These are phyloP conservation scores for Troides aeacus DNA, from an alignment of 2,888 invertebrate species.

Conservation along the genomic window DNA sequence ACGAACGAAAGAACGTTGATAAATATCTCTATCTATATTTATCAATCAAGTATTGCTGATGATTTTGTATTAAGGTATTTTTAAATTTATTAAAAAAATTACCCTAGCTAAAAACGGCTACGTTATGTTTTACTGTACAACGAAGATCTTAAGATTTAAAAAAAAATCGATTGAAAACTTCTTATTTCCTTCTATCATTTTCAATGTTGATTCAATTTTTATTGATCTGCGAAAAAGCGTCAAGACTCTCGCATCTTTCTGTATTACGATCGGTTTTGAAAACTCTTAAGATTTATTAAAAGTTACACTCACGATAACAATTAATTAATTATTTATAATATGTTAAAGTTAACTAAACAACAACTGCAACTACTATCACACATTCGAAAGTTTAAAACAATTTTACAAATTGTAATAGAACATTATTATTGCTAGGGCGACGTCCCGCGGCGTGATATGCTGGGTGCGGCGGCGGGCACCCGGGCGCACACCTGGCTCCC, in stretches of 20 bases:
- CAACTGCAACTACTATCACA: conserved; percentile 81
- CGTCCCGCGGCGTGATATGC: conserved; percentile 62
- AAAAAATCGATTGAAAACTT: conserved; percentile 45
- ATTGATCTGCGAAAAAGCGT: conserved; percentile 59
- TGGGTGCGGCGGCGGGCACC: conserved; percentile 37
- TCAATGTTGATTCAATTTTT: conserved; percentile 31
- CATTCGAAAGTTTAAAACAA: conserved; percentile 81
- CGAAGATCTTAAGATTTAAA: conserved; percentile 64
- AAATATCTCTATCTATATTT: conserved; percentile 48
- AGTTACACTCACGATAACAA: conserved; percentile 79
- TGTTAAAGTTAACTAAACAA: conserved; percentile 78
- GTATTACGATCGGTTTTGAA: conserved; percentile 60
- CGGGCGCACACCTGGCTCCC: background rate
- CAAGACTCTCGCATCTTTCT: conserved; percentile 48
- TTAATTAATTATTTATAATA: conserved; percentile 66
- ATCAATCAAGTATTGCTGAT: conserved; percentile 54
- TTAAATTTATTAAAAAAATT: conserved; percentile 74
- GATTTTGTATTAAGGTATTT: conserved; percentile 52
- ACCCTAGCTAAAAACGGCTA: conserved; percentile 78
- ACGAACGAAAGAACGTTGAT: conserved; percentile 61
- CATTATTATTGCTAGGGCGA: conserved; percentile 79
- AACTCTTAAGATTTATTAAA: conserved; percentile 72
- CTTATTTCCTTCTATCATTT: conserved; percentile 52
- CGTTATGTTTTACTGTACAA: conserved; percentile 76
- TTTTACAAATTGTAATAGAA: conserved; percentile 78